phyloP scores from a whole-genome alignment of 2,113 vertebrate species.

The Onychostoma macrolepis region DNA sequence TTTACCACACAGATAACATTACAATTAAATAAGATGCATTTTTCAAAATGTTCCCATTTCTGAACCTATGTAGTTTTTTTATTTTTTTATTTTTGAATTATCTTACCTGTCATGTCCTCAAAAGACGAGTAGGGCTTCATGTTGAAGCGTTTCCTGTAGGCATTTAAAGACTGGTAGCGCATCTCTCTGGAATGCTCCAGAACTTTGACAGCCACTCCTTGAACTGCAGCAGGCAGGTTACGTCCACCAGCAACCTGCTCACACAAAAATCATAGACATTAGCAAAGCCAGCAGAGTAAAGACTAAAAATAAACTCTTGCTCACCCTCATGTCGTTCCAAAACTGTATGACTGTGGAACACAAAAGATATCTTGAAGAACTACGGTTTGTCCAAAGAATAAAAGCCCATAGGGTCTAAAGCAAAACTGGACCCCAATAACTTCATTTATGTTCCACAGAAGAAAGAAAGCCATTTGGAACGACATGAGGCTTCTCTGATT shows the following conservation, averaged over 20 bases:
- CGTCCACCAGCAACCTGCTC: slow-evolving; percentile 90
- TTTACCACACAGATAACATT: not conserved
- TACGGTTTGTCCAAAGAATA: no score
- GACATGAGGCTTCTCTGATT: not conserved
- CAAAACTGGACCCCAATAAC: not conserved
- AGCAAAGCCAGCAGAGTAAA: not conserved
- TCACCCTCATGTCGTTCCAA: not conserved
- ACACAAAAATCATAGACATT: not conserved
- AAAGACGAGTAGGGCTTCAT: slow-evolving; percentile 90
- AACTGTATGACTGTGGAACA: not conserved
- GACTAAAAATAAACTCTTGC: not conserved
- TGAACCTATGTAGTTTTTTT: no score
- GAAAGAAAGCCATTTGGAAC: not conserved
- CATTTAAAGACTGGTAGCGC: slow-evolving; percentile 92
- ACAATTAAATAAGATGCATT: not conserved
- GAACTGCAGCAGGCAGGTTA: slow-evolving; percentile 83
- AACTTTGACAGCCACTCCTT: slow-evolving; percentile 86
- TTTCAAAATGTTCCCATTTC: not conserved
- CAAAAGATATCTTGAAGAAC: not conserved
- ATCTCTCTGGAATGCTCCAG: slow-evolving; percentile 90
- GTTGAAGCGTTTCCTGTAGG: slow-evolving; percentile 91
- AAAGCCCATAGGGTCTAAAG: no score
- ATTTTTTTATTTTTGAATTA: not conserved
- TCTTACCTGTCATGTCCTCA: slow-evolving; percentile 93
- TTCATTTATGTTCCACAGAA: not conserved